phyloP scores from a whole-genome alignment of 2,113 vertebrate genomes.

The Silurus meridionalis region DNA sequence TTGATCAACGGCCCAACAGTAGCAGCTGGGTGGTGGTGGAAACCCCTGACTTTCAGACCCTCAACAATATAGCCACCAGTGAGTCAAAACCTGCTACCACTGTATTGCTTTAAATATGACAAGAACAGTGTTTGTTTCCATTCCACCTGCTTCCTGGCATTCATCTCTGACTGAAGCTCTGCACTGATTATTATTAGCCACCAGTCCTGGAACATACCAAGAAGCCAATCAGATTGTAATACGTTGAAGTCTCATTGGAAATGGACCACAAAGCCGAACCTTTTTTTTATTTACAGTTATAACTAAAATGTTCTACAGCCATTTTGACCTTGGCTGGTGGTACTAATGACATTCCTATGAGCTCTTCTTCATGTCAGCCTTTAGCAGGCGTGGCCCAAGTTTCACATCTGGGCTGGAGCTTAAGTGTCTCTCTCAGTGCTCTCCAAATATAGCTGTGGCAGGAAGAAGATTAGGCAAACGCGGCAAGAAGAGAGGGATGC shows the following conservation, averaged over 20 bases:
- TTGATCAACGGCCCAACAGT: no score
- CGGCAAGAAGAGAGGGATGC: conserved; percentile 46
- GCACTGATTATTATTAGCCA: neutral
- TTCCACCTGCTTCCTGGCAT: neutral
- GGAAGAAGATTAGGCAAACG: conserved; percentile 59
- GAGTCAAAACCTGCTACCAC: no score
- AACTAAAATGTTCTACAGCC: neutral
- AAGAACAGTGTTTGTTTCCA: neutral
- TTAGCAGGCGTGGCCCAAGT: conserved; percentile 68
- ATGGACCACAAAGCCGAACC: neutral
- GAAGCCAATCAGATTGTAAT: neutral
- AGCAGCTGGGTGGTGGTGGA: no score
- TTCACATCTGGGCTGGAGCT: conserved; percentile 66
- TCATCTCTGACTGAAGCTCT: neutral
- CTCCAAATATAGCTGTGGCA: conserved; percentile 64
- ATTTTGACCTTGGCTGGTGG: neutral
- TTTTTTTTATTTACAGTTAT: neutral
- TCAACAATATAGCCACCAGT: no score
- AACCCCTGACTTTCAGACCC: no score
- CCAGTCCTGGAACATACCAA: neutral
- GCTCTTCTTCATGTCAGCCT: conserved; percentile 45
- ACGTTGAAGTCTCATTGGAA: neutral
- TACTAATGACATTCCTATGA: conserved; percentile 8
- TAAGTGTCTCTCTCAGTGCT: conserved; percentile 34
- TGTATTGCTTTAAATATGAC: neutral